Evolutionary conservation across 1,140 invertebrate species (phyloP), one percentile per base, ranked within the genome.

Genomic region (Calosoma granatense): DNA sequence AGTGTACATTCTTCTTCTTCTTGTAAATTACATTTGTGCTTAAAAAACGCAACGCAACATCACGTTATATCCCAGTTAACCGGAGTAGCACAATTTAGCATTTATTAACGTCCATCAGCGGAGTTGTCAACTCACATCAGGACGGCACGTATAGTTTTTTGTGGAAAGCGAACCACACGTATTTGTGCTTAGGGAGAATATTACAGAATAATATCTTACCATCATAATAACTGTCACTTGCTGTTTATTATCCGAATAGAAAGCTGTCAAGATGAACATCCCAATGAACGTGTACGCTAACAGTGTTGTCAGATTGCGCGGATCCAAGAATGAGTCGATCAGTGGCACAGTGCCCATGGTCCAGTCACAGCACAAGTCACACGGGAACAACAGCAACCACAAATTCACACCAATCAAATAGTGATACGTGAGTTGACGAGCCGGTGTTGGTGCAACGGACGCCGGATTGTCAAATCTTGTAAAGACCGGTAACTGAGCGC

Each of bases 281-380:
- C 78, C 64, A 1, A 96, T 64, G 4, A 76, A 78, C 0, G 73
- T 62, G 63, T 90, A 90, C 26, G 90, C 82, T 0, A 76, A 74
- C 1, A 94, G 4, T 0, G 93, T 97, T 2, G 83, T 81, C n/a
- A 95, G 60, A 77, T 97, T 97, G 26, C 95, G 78, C 1, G 77
- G 66, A 75, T 98, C 95, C 0, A 78, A 60, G 63, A 94, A 81
- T 26, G 84, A 85, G 57, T 85, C 80, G 11, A 98, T 77, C 11
- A 97, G 68, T 0, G 93, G 90, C 54, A 98, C 86, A 21, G 94
- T 97, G 26, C 93, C 94, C 95, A 98, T 98, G 43, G 94, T 97
- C 94, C 94, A 98, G 76, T 98, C 95, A 74, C 94, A 97, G 76
- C 94, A 97, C 14, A 98, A 79, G 64, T 90, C 81, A 60, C 84